Conservation (phyloP, 2,113 vertebrate species). For the Serilophus lunatus region DNA sequence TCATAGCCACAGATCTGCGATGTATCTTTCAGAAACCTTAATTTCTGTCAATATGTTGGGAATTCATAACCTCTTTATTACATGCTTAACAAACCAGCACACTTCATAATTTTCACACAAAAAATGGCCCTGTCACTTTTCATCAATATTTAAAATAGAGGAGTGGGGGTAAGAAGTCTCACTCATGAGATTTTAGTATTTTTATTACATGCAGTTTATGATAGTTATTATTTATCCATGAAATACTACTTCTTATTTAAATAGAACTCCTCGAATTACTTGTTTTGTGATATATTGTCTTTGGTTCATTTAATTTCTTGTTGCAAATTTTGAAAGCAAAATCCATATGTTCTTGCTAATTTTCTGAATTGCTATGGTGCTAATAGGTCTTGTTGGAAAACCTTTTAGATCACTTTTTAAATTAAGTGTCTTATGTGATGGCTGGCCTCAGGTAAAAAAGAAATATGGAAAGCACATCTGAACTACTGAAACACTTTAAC, state of each 20-base stretch:
- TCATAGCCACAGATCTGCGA: background rate
- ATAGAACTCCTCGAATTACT: background rate
- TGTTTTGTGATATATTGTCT: background rate
- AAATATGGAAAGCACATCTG: background rate
- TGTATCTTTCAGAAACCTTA: background rate
- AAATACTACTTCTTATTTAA: background rate
- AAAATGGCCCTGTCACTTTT: background rate
- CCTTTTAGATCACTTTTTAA: background rate
- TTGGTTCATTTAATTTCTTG: background rate
- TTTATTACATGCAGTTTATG: background rate
- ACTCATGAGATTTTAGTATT: background rate
- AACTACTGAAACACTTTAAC: background rate
- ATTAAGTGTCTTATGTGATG: background rate
- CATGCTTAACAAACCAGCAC: background rate
- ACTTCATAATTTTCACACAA: background rate
- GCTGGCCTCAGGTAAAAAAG: background rate
- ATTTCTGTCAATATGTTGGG: constrained; percentile 4
- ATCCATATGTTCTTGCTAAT: background rate
- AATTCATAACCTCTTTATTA: constrained; percentile 10
- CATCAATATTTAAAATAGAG: background rate
- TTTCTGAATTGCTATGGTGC: background rate
- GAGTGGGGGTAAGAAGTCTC: background rate
- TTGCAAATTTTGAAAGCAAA: background rate
- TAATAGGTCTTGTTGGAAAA: background rate
- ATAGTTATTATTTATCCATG: background rate